Conservation (phyloP, 2,888 invertebrate species). For the Cerastis rubricosa region DNA sequence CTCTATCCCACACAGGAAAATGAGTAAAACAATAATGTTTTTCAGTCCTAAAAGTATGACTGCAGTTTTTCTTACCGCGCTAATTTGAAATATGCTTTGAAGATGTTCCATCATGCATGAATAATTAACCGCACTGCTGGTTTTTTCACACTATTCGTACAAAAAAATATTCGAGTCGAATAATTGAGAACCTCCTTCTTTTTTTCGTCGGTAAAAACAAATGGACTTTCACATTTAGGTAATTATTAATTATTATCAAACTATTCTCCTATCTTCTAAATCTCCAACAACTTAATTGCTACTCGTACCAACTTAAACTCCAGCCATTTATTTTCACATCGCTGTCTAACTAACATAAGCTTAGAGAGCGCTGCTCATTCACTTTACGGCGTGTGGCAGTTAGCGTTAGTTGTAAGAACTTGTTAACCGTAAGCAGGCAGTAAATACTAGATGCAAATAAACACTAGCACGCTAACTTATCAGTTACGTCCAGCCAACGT, state of each 20-base stretch:
- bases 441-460: conserved; percentile 73
- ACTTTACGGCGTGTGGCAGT: conserved; percentile 44
- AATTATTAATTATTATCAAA: neutral
- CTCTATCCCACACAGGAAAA: no score
- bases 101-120: neutral
- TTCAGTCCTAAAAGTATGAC: neutral
- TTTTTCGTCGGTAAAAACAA: neutral
- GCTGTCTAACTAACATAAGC: conserved; percentile 27
- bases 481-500: conserved; percentile 57
- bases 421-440: conserved; percentile 66
- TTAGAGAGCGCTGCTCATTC: conserved; percentile 26
- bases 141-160: neutral
- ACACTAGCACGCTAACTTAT: conserved; percentile 66
- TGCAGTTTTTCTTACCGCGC: neutral
- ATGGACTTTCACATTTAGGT: no score
- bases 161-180: no score
- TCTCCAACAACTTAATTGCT: conserved; percentile 1
- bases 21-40: no score
- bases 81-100: neutral
- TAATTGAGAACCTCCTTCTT: no score
- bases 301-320: conserved; percentile 20
- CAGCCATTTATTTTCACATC: conserved; percentile 27
- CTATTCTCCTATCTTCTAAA: neutral
- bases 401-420: conserved; percentile 57
- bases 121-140: neutral